Base-by-base conservation (phyloP, 1,140 invertebrate species). In the Pinna nobilis region DNA sequence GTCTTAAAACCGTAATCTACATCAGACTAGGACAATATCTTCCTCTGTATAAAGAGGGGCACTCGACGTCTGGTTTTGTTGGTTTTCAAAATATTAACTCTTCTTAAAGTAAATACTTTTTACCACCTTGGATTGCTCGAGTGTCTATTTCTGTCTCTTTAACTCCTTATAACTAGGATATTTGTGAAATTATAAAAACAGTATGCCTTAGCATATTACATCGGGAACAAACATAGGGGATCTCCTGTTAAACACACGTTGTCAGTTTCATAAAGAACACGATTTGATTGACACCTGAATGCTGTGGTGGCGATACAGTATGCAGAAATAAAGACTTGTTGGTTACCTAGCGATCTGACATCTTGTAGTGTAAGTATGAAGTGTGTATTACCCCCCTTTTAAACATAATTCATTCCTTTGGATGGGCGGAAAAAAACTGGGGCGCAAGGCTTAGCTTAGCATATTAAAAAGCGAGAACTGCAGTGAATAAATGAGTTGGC, bases 121-220 rank as follows among this genome's bases (percentile, higher is more conserved):
- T 59, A 6, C 23, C 37, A 59, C 15, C 28, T 18, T 59, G 30
- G 23, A 59, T 59, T 59, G 55, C 55, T 35, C 55, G 55, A 59
- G 20, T 59, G 55, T 59, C 55, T 59, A 59, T 59, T n/a, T 18
- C 33, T 59, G 55, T 59, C 55, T 59, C 55, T 59, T 59, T 59
- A 59, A 59, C 55, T 33, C 33, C 55, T 59, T 59, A 33, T 35
- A 59, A 59, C 11, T 59, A 35, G 28, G 55, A 20, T 35, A 59
- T 59, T 33, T 30, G 55, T 30, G 30, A 35, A 30, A 33, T 33
- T 30, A 59, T 59, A n/a, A 59, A n/a, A n/a, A n/a, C n/a, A n/a
- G n/a, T n/a, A n/a, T n/a, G n/a, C n/a, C 55, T 59, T 59, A n/a
- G 37, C 33, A 33, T 59, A 30, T 35, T 33, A 35, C 55, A 59